Conservation (phyloP, 2,888 invertebrate genomes). For the Branchellion lobata region DNA sequence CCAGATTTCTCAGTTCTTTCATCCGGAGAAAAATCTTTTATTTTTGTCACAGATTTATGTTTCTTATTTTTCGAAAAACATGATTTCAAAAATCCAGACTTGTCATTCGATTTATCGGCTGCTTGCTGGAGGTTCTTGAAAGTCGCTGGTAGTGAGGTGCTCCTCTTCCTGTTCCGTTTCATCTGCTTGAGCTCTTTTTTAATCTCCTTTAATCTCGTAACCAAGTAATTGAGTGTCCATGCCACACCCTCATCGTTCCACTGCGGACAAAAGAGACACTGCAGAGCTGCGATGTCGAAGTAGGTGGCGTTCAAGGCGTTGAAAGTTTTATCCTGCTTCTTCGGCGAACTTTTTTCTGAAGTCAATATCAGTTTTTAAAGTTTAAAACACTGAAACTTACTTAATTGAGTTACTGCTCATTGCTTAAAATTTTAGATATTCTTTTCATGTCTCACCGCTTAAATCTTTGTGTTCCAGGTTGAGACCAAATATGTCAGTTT, state of each 20-base stretch:
- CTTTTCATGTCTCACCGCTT: too few species aligned
- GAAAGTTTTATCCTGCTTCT: not conserved
- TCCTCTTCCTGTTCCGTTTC: slow-evolving; percentile 78
- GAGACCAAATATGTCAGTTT: not conserved
- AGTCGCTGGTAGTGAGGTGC: slow-evolving; percentile 78
- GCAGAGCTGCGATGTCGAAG: slow-evolving; percentile 89
- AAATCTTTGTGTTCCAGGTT: slow-evolving; percentile 16
- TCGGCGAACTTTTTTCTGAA: not conserved
- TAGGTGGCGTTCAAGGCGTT: slow-evolving; percentile 73
- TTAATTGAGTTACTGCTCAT: too few species aligned
- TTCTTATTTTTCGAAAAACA: not conserved
- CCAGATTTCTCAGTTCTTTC: too few species aligned
- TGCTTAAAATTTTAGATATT: too few species aligned
- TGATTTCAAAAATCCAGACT: not conserved
- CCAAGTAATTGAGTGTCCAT: slow-evolving; percentile 77
- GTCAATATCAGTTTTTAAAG: too few species aligned
- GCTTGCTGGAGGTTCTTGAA: slow-evolving; percentile 52
- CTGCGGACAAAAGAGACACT: slow-evolving; percentile 90
- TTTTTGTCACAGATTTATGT: too few species aligned
- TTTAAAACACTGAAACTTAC: too few species aligned
- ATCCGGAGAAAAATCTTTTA: too few species aligned
- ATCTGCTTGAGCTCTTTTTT: slow-evolving; percentile 75
- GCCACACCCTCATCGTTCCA: slow-evolving; percentile 98
- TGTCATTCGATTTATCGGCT: not conserved
- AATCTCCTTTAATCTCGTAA: slow-evolving; percentile 73